Evolutionary conservation across 2,888 invertebrate species (phyloP), one percentile per base, ranked within the genome.

Genomic region (Drosophila recens): DNA sequence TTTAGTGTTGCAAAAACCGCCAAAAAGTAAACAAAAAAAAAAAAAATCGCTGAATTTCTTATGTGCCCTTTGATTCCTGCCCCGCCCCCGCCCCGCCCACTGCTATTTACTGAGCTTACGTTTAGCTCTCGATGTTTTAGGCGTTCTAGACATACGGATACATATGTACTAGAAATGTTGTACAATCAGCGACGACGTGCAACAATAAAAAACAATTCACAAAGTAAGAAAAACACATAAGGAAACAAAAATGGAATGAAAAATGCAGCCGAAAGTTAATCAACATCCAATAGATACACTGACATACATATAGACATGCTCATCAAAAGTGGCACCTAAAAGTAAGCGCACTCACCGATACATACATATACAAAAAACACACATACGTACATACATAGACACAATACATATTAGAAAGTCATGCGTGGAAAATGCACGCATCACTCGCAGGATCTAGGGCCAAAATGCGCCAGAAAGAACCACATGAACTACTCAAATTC

Each of bases 171-270:
- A 70, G 79, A 80, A 83, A 80, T 90, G 85, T 85, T 85, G 85
- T 85, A 89, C 90, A 85, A 85, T 80, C 90, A 90, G 87, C 85
- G 89, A 89, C 79, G 87, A 87, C 75, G 89, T 90, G 90, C 89
- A 86, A 85, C 89, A 84, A 84, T 84, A 82, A 88, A 67, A 66
- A 53, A 53, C 13, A 15, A 57, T 20, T 48, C 33, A 57, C 15
- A 36, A 38, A 6, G 30, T 30, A 30, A 30, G 30, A 66, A 51
- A 36, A 49, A 38, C 8, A 8, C 36, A 27, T 45, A 42, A 42
- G 52, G 40, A 63, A 52, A 40, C 38, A 43, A 23, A 53, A 51
- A 23, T 13, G 27, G 27, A 33, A 11, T 27, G 34, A 49, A 27
- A 48, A 49, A 42, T 38, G 54, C 40, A 53, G 69, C 52, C 49